A percentile compares a stretch with the other conserved stretches of the same genome.
These are phyloP conservation scores for Nineta flava DNA, from an alignment of 2,888 invertebrate genomes.

Conservation along the genomic window DNA sequence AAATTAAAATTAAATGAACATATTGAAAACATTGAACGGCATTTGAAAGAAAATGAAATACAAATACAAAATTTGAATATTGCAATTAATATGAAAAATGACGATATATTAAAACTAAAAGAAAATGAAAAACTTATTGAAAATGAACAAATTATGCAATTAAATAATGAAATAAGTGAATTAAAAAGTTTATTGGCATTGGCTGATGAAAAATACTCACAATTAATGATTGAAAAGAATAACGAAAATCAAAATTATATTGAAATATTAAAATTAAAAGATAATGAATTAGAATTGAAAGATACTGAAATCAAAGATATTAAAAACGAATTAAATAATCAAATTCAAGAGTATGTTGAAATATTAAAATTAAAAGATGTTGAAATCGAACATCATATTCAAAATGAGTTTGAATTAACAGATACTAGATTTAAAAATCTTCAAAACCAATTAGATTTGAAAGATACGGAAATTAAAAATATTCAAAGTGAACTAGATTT, in stretches of 20 bases:
- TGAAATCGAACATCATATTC: not conserved
- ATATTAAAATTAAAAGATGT: not conserved
- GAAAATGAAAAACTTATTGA: constrained; percentile 29
- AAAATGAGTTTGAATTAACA: not conserved
- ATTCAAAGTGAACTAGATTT: not conserved
- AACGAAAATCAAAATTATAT: not conserved
- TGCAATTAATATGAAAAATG: constrained; percentile 33
- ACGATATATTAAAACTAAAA: constrained; percentile 28
- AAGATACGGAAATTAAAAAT: not conserved
- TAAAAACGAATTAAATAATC: not conserved
- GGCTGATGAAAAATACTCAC: not conserved
- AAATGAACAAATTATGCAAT: constrained; percentile 24
- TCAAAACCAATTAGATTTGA: not conserved
- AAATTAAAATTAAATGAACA: not conserved
- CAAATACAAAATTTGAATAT: constrained; percentile 29
- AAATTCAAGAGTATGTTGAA: not conserved
- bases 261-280: not conserved
- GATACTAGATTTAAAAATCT: not conserved
- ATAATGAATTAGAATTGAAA: not conserved
- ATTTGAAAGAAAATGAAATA: constrained; percentile 19
- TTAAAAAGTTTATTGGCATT: not conserved
- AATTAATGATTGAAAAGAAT: not conserved
- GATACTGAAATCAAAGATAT: not conserved
- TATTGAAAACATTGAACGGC: not conserved
- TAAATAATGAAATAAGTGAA: not conserved